Evolutionary conservation across 2,797 vertebrate species (phyloP).

Genomic region (Merluccius polli): DNA sequence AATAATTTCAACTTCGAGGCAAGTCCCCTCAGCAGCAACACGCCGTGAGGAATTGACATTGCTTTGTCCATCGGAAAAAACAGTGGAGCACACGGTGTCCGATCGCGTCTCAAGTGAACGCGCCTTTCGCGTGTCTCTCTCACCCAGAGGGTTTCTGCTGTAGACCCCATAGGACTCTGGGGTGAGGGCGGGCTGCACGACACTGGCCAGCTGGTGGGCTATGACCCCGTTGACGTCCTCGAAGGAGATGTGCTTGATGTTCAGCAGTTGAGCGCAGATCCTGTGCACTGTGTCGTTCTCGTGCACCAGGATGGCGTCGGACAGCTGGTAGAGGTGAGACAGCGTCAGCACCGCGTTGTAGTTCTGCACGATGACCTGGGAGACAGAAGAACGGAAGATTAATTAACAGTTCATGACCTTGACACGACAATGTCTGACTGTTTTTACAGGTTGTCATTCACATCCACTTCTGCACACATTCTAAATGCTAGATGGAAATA

Average conservation of each 20-base stretch:
- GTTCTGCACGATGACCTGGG: constrained; percentile 95
- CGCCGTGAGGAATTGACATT: too few relatives aligned
- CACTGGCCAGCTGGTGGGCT: constrained; percentile 87
- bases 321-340: constrained; percentile 86
- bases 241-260: constrained; percentile 91
- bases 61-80: too few relatives aligned
- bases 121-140: constrained; percentile 13
- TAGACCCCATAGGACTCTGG: constrained; percentile 64
- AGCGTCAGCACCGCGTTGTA: constrained; percentile 94
- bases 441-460: neutral
- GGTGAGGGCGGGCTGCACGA: constrained; percentile 84
- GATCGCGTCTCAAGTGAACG: neutral
- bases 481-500: neutral
- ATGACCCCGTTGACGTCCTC: constrained; percentile 86
- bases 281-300: constrained; percentile 90
- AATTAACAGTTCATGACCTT: neutral
- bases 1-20: too few relatives aligned
- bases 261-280: constrained; percentile 88
- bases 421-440: neutral
- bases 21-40: too few relatives aligned
- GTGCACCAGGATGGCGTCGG: constrained; percentile 90
- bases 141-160: constrained; percentile 87
- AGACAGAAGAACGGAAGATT: constrained; percentile 11
- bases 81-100: too few relatives aligned
- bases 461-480: neutral